These are phyloP conservation scores for Mythimna lalbum DNA, from an alignment of 2,888 invertebrate species.

Conservation along the genomic window DNA sequence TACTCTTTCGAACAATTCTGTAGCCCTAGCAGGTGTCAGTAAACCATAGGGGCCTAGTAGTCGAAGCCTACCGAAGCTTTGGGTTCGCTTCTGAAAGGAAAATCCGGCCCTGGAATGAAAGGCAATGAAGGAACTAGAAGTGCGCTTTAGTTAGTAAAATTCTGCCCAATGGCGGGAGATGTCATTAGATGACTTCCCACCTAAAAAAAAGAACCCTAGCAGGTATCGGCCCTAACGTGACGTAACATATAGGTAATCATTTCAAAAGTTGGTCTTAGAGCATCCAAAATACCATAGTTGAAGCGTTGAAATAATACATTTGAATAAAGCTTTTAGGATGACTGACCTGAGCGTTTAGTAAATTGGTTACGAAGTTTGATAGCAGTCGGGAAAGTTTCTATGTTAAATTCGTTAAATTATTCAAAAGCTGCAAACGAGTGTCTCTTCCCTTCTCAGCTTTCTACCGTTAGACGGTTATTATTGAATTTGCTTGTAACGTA, in stretches of 20 bases:
- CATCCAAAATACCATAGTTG: not conserved
- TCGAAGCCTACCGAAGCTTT: too few species aligned
- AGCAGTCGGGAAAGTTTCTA: conserved; percentile 58
- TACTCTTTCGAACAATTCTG: too few species aligned
- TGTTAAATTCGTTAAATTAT: conserved; percentile 58
- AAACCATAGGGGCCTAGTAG: too few species aligned
- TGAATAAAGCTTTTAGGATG: conserved; percentile 18
- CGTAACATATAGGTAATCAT: not conserved
- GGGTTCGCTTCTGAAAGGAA: too few species aligned
- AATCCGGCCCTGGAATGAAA: too few species aligned
- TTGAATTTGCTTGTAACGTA: conserved; percentile 32
- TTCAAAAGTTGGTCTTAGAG: not conserved
- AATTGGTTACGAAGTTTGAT: conserved; percentile 50
- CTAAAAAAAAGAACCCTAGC: too few species aligned
- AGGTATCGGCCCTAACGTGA: too few species aligned
- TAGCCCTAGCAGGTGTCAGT: too few species aligned
- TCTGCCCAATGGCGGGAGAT: too few species aligned
- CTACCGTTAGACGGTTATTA: conserved; percentile 54
- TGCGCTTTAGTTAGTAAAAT: too few species aligned
- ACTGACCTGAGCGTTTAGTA: conserved; percentile 38
- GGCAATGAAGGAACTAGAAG: too few species aligned
- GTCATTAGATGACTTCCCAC: too few species aligned
- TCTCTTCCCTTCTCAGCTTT: conserved; percentile 65
- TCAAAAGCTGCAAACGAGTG: conserved; percentile 65
- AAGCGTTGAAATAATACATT: not conserved